A percentile compares a stretch with the other conserved stretches of the same genome.
These are phyloP conservation scores for Loripinus fragilis DNA, from an alignment of 2,888 invertebrate genomes.

Conservation along the genomic window DNA sequence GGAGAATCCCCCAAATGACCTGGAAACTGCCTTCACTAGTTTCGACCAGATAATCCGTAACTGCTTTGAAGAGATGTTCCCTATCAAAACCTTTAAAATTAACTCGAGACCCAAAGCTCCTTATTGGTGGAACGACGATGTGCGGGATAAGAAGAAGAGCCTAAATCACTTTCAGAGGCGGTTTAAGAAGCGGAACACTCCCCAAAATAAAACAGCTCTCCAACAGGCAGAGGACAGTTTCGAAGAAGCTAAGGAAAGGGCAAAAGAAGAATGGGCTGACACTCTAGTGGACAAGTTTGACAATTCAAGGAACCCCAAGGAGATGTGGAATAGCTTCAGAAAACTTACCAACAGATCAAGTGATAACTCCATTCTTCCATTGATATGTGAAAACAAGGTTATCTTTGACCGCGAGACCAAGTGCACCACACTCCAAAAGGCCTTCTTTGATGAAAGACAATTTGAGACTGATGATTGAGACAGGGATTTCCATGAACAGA, in stretches of 20 bases:
- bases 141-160: neutral
- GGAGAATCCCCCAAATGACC: neutral
- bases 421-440: neutral
- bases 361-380: neutral
- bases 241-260: neutral
- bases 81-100: neutral
- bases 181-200: neutral
- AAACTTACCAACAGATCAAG: neutral
- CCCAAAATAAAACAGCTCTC: neutral
- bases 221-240: neutral
- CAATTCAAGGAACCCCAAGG: neutral
- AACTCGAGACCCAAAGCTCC: neutral
- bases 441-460: neutral
- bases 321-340: neutral
- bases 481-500: neutral
- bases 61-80: neutral
- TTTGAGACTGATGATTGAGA: neutral
- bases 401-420: neutral
- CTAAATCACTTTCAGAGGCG: neutral
- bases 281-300: neutral
- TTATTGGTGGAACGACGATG: neutral
- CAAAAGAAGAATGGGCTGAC: neutral
- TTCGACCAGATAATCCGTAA: neutral
- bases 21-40: neutral
- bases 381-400: neutral